Evolutionary conservation across 2,888 invertebrate species (phyloP).

Genomic region (Caenorhabditis zanzibari): DNA sequence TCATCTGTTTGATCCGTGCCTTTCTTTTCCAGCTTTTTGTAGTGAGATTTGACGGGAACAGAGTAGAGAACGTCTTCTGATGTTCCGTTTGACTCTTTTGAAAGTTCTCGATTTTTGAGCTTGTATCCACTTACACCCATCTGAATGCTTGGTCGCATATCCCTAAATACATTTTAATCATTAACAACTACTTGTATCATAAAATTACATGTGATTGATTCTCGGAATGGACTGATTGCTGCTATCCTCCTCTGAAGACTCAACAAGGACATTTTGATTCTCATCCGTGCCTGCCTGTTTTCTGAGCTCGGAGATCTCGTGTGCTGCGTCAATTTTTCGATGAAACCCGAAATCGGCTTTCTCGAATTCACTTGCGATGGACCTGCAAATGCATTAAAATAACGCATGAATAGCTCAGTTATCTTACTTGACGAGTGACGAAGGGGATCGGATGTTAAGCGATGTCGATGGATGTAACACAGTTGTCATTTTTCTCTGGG

Average conservation of each 20-base stretch:
- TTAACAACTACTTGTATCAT: neutral
- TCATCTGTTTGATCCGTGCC: conserved; percentile 50
- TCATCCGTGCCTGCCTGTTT: conserved; percentile 42
- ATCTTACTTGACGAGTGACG: conserved; percentile 31
- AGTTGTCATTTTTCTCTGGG: conserved; percentile 44
- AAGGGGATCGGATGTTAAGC: neutral
- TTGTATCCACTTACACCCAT: conserved; percentile 59
- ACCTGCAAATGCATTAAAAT: conserved; percentile 7
- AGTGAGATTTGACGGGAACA: conserved; percentile 27
- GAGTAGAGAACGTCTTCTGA: conserved; percentile 48
- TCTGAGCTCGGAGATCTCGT: conserved; percentile 51
- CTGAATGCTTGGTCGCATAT: conserved; percentile 61
- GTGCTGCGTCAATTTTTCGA: conserved; percentile 52
- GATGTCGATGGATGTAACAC: neutral
- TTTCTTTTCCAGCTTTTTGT: conserved; percentile 1
- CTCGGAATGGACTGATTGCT: conserved; percentile 49
- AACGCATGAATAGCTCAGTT: too few species aligned
- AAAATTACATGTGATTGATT: conserved; percentile 47
- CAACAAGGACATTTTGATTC: conserved; percentile 41
- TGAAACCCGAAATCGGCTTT: conserved; percentile 57
- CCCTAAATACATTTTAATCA: conserved; percentile 11
- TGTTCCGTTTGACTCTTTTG: neutral
- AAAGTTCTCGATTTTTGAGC: conserved; percentile 18
- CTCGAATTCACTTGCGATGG: conserved; percentile 52
- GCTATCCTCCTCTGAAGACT: conserved; percentile 5